phyloP scores from a whole-genome alignment of 2,888 invertebrate genomes.

The Chymomyza procnemis region DNA sequence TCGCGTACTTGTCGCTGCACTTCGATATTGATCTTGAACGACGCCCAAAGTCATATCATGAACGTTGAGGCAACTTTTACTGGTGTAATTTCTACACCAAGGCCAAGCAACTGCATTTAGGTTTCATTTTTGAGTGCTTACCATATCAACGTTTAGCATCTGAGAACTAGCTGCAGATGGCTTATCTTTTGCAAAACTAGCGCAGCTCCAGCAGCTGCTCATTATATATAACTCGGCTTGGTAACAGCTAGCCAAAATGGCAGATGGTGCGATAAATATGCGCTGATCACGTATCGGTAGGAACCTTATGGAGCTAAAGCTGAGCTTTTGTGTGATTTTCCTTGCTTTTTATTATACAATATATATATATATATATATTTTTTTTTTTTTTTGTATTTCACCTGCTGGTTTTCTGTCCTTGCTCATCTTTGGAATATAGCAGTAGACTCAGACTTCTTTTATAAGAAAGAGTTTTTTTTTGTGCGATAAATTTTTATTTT shows the following conservation, averaged over 20 bases:
- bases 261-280: conserved; percentile 69
- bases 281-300: conserved; percentile 66
- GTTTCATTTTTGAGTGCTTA: conserved; percentile 67
- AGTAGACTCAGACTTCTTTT: too few relatives aligned
- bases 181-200: conserved; percentile 63
- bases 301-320: conserved; percentile 14
- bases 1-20: conserved; percentile 48
- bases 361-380: too few relatives aligned
- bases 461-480: too few relatives aligned
- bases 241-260: conserved; percentile 24
- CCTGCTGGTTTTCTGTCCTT: background rate
- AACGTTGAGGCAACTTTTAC: background rate
- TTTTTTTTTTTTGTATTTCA: conserved; percentile 54
- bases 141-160: conserved; percentile 59
- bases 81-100: conserved; percentile 31
- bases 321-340: background rate
- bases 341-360: conserved; percentile 40
- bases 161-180: conserved; percentile 36
- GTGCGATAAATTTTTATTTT: too few relatives aligned
- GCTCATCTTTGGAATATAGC: background rate
- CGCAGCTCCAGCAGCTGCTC: conserved; percentile 54
- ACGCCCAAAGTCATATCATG: background rate
- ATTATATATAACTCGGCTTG: conserved; percentile 9
- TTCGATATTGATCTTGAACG: conserved; percentile 35
- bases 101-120: conserved; percentile 21